These are phyloP conservation scores for Poeciliopsis infans DNA, from an alignment of 2,797 vertebrate genomes.

Conservation along the genomic window DNA sequence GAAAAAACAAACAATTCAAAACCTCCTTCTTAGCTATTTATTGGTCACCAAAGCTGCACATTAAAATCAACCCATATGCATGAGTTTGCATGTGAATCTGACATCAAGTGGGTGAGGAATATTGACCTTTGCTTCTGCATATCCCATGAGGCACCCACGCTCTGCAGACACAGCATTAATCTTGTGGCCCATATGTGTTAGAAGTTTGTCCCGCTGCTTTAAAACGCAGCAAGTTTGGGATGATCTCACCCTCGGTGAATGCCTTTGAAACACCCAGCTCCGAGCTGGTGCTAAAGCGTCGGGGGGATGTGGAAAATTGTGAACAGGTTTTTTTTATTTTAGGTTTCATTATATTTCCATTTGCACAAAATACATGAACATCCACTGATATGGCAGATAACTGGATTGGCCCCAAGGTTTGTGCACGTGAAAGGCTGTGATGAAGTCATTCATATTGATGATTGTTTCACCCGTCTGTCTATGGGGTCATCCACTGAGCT, in stretches of 20 bases:
- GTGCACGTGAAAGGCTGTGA: background rate
- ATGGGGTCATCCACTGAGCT: background rate
- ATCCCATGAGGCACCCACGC: conserved; percentile 54
- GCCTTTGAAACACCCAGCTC: conserved; percentile 48
- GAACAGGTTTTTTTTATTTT: conserved; percentile 30
- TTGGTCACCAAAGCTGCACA: conserved; percentile 13
- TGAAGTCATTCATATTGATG: background rate
- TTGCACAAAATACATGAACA: conserved; percentile 12
- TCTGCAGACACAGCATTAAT: conserved; percentile 48
- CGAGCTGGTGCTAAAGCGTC: conserved; percentile 9
- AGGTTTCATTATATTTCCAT: conserved; percentile 30
- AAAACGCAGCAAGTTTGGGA: conserved; percentile 21
- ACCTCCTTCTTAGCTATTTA: background rate
- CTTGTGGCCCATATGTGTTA: conserved; percentile 54
- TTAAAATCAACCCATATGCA: conserved; percentile 26
- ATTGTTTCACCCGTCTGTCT: background rate
- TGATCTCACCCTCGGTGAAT: conserved; percentile 54
- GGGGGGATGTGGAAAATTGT: conserved; percentile 44
- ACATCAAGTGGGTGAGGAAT: conserved; percentile 49
- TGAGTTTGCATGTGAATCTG: conserved; percentile 43
- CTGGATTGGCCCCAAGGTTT: conserved; percentile 1
- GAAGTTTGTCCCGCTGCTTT: conserved; percentile 32
- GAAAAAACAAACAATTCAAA: background rate
- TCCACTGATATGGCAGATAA: conserved; percentile 6
- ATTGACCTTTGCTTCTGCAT: conserved; percentile 43